Base-by-base conservation (phyloP, 2,888 invertebrate genomes). In the Lasioglossum vierecki region DNA sequence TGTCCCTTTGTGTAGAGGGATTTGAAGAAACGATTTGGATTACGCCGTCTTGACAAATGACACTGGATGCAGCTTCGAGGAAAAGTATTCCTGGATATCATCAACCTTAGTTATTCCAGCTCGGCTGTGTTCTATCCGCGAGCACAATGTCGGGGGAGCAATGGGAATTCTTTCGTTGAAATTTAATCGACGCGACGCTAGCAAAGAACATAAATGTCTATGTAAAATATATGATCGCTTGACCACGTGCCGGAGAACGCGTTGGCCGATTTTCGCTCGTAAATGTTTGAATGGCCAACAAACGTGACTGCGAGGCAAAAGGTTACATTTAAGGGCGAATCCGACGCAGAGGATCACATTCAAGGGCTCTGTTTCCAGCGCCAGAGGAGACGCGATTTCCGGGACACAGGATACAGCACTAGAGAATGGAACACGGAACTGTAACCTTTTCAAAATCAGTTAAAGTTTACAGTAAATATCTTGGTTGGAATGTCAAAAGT, bases 221-320 rank as follows among this genome's bases (percentile, higher is more conserved):
- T 66, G 66, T 66, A 66, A 66, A 66, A 66, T 66, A 66, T 66
- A 66, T 35, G 66, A 15, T 30, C 66, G 66, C 66, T 66, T 35
- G 66, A 66, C 66, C 66, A 35, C 66, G 66, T 66, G 35, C 66
- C 35, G 2, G 35, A 35, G 66, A 35, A 18, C 35, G 66, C 35
- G 66, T 30, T 18, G 66, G 8, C 18, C 66, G 66, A 66, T 66
- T 66, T 22, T 66, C 66, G 2, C 35, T 66, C 66, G 66, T 66
- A 66, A 66, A 66, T 35, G 66, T 35, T 30, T 9, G 66, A 66
- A 66, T 35, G 35, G 30, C 66, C 66, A 15, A 35, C 66, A 35
- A 35, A 35, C 66, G 66, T 35, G 66, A 66, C 66, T 66, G 30
- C 22, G 1, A 15, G 8, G 66, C 66, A 66, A 66, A 66, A 18